A percentile compares a stretch with the other conserved stretches of the same genome.
Evolutionary conservation across 2,113 vertebrate species (phyloP).

Genomic region (Lepus europaeus): DNA sequence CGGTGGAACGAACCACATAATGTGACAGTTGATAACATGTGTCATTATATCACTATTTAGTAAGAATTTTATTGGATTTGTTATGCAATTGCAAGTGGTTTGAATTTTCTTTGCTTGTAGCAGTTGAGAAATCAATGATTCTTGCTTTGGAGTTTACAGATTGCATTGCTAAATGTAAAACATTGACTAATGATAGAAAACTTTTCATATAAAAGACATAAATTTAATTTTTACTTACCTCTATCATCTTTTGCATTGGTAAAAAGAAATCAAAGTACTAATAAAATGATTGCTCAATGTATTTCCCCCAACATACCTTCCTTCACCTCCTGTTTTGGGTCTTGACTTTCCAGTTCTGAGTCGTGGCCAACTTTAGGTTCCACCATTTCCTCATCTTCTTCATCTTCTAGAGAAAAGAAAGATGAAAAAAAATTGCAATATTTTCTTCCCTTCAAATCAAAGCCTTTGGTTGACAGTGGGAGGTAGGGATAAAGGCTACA

Average conservation of each 20-base stretch:
- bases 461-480: constrained; percentile 71
- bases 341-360: constrained; percentile 92
- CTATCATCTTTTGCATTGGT: background rate
- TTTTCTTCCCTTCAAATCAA: constrained; percentile 70
- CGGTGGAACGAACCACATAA: background rate
- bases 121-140: background rate
- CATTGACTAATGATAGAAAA: background rate
- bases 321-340: constrained; percentile 93
- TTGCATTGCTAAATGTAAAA: background rate
- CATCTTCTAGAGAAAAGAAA: constrained; percentile 92
- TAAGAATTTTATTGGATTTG: background rate
- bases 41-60: constrained; percentile 5
- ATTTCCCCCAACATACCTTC: constrained; percentile 90
- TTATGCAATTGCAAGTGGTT: background rate
- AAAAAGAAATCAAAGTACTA: background rate
- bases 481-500: constrained; percentile 62
- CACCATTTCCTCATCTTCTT: constrained; percentile 96
- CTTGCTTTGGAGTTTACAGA: background rate
- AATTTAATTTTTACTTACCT: constrained; percentile 27
- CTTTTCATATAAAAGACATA: background rate
- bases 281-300: background rate
- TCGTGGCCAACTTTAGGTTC: constrained; percentile 92
- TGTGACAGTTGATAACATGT: background rate
- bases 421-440: constrained; percentile 77
- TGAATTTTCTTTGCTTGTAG: background rate